phyloP scores from a whole-genome alignment of 2,888 invertebrate genomes.

The Cartodere bifasciata region DNA sequence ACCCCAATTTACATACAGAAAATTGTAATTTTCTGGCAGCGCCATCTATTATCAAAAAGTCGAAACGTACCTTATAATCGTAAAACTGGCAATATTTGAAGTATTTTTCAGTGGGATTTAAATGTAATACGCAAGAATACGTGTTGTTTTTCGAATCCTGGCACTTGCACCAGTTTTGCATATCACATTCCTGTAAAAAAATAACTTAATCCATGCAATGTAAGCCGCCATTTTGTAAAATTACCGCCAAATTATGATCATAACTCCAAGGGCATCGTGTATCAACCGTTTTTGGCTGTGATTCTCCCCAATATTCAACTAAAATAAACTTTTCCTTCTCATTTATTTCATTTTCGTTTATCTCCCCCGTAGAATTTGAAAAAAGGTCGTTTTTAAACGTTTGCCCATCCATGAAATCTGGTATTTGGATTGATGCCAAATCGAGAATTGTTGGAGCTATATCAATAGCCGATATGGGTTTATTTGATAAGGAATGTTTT shows the following conservation, averaged over 20 bases:
- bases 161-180: constrained; percentile 65
- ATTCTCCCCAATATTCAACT: constrained; percentile 76
- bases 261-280: constrained; percentile 50
- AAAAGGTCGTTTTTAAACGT: constrained; percentile 31
- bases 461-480: constrained; percentile 66
- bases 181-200: constrained; percentile 49
- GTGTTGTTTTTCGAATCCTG: constrained; percentile 78
- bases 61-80: constrained; percentile 39
- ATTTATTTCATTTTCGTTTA: constrained; percentile 17
- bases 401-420: constrained; percentile 49
- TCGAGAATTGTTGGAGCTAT: constrained; percentile 71
- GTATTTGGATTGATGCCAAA: constrained; percentile 46
- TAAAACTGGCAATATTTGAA: constrained; percentile 52
- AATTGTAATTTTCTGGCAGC: too few species aligned
- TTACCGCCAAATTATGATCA: constrained; percentile 30
- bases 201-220: too few species aligned
- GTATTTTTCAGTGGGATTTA: constrained; percentile 40
- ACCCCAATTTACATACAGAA: too few species aligned
- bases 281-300: constrained; percentile 41
- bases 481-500: constrained; percentile 33
- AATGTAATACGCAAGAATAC: constrained; percentile 59
- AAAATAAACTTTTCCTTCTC: constrained; percentile 45
- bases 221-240: neutral
- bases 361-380: constrained; percentile 23
- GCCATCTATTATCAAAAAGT: constrained; percentile 29